Conservation (phyloP, 2,888 invertebrate species). For the Melieria crassipennis region DNA sequence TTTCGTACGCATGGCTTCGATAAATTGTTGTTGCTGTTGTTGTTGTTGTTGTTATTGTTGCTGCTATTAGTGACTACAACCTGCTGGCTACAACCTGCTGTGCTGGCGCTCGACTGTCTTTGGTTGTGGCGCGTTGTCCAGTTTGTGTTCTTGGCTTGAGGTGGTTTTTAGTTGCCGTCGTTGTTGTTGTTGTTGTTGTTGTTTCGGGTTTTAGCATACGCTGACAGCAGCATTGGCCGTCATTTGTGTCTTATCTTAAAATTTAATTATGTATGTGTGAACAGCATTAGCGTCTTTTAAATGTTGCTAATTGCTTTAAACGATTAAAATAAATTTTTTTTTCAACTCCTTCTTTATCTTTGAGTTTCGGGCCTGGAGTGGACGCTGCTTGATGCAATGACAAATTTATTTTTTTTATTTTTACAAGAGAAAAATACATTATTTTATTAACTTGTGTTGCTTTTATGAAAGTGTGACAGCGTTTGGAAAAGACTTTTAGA, state of each 20-base stretch:
- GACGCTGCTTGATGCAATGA: too few species aligned
- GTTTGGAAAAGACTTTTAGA: too few species aligned
- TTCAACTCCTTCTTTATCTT: neutral
- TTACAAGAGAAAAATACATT: too few species aligned
- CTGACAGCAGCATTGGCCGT: too few species aligned
- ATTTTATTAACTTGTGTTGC: too few species aligned
- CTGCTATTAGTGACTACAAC: neutral
- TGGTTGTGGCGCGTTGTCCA: slow-evolving; percentile 2
- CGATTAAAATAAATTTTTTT: slow-evolving; percentile 44
- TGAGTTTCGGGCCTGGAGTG: neutral
- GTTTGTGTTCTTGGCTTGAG: slow-evolving; percentile 28
- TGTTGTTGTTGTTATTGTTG: neutral
- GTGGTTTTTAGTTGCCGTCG: slow-evolving; percentile 42
- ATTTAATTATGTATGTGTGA: slow-evolving; percentile 49
- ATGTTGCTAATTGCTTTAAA: slow-evolving; percentile 48
- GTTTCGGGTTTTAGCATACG: too few species aligned
- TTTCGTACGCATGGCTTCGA: slow-evolving; percentile 41
- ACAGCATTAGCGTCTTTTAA: slow-evolving; percentile 49
- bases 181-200: slow-evolving; percentile 39
- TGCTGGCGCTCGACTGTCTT: slow-evolving; percentile 9
- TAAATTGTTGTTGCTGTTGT: slow-evolving; percentile 21
- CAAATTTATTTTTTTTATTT: too few species aligned
- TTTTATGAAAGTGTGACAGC: too few species aligned
- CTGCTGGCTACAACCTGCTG: slow-evolving; percentile 3
- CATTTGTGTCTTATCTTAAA: slow-evolving; percentile 42